Conservation (phyloP, 2,888 invertebrate species). For the Uropetala carovei region DNA sequence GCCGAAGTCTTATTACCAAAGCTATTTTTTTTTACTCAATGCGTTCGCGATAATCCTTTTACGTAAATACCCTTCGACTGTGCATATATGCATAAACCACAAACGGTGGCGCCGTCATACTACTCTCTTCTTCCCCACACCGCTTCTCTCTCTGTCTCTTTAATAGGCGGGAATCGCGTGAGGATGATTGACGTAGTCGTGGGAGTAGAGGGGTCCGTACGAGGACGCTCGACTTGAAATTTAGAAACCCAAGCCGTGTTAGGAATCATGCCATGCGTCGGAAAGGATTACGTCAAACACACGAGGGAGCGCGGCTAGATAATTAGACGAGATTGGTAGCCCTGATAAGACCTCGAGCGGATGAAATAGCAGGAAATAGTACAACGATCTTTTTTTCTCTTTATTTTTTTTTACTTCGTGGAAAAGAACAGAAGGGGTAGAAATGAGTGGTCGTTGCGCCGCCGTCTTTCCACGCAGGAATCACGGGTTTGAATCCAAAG, state of each 20-base stretch:
- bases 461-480: too few relatives aligned
- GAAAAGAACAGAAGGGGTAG: too few relatives aligned
- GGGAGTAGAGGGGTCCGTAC: background rate
- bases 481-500: too few relatives aligned
- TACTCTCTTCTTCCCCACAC: too few relatives aligned
- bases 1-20: background rate
- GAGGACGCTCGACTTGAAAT: background rate
- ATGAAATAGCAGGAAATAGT: background rate
- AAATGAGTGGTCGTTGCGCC: too few relatives aligned
- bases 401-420: too few relatives aligned
- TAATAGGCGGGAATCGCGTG: background rate
- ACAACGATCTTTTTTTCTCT: too few relatives aligned
- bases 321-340: background rate
- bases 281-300: background rate
- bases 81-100: background rate
- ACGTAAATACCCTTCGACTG: background rate
- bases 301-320: background rate
- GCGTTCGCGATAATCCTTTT: background rate
- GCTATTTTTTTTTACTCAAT: background rate
- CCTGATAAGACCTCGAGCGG: background rate
- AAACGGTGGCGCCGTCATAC: background rate
- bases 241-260: conserved; percentile 15
- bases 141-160: background rate
- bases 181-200: background rate
- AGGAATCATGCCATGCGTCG: background rate